Evolutionary conservation across 1,140 invertebrate species (phyloP), one percentile per base, ranked within the genome.

Genomic region (Drosophila murphyi): DNA sequence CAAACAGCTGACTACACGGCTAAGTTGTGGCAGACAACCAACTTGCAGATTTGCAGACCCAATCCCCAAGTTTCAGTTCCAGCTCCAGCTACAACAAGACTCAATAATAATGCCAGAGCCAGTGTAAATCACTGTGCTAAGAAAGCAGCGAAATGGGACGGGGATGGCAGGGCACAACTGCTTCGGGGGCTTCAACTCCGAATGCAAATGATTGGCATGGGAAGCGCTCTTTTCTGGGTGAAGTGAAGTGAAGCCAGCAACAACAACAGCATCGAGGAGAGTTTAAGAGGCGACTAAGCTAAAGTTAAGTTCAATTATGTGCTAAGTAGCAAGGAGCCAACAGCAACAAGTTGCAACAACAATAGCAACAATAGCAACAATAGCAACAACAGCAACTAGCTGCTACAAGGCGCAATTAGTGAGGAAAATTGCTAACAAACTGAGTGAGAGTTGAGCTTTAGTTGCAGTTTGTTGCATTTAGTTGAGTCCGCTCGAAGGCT

Each of bases 131-230:
- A 78, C 71, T 76, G 67, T 7, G 39, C 37, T 2, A 64, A 34
- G 35, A n/a, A 4, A 8, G 51, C 3, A 29, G 32, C 20, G 10
- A 35, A n/a, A 7, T n/a, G 35, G n/a, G 50, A 28, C 12, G 31
- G 32, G 8, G 32, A 20, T 20, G 20, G 20, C 20, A 20, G 35
- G 29, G n/a, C 8, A 20, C 32, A 34, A 28, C 5, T n/a, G 50
- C 54, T 32, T n/a, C 29, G 29, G 62, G 32, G 67, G 55, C 45
- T 70, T 43, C 31, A 48, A 55, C 37, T 39, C 59, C 37, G 59
- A 67, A 76, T 76, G 79, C 78, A 89, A 88, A 89, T 88, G 85
- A 89, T 82, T 89, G 85, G 82, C 85, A 89, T 89, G 85, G 86
- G 85, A 89, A 89, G 68, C 79, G 72, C 65, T 65, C 57, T 68